Conservation (phyloP, 2,113 vertebrate species). For the Candoia aspera region DNA sequence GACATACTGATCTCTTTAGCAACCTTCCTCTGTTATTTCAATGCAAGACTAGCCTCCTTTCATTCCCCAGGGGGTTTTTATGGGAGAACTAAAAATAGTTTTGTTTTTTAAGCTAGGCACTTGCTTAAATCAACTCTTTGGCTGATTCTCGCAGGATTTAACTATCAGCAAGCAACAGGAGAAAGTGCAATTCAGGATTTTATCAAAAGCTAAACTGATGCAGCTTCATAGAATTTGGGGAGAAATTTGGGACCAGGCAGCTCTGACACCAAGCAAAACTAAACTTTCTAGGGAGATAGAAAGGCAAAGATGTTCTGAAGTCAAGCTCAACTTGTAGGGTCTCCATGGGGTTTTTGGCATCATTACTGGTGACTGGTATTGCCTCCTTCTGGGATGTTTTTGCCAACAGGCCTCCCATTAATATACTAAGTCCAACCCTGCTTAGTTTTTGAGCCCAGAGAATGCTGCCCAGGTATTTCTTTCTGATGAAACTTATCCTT, state of each 20-base stretch:
- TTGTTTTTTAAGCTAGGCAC: constrained; percentile 51
- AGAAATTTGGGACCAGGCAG: neutral
- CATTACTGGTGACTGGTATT: neutral
- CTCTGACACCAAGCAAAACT: neutral
- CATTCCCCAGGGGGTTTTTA: constrained; percentile 51
- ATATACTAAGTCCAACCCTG: neutral
- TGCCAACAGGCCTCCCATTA: neutral
- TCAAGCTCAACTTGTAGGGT: neutral
- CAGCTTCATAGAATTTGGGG: neutral
- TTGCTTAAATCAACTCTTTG: constrained; percentile 53
- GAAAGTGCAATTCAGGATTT: constrained; percentile 14
- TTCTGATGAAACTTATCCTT: neutral
- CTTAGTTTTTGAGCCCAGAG: neutral
- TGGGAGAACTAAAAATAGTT: constrained; percentile 71
- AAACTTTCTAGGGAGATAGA: constrained; percentile 4
- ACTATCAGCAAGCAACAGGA: constrained; percentile 19
- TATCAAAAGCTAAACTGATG: neutral
- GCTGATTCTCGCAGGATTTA: constrained; percentile 41
- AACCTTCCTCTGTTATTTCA: neutral
- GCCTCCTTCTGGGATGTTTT: neutral
- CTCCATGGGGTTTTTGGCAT: neutral
- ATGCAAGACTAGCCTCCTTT: neutral
- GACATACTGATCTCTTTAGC: neutral
- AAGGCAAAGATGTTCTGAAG: neutral
- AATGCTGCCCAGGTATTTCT: neutral